Evolutionary conservation across 2,797 vertebrate genomes (phyloP), one percentile per base, ranked within the genome.

Genomic region (Thaleichthys pacificus): DNA sequence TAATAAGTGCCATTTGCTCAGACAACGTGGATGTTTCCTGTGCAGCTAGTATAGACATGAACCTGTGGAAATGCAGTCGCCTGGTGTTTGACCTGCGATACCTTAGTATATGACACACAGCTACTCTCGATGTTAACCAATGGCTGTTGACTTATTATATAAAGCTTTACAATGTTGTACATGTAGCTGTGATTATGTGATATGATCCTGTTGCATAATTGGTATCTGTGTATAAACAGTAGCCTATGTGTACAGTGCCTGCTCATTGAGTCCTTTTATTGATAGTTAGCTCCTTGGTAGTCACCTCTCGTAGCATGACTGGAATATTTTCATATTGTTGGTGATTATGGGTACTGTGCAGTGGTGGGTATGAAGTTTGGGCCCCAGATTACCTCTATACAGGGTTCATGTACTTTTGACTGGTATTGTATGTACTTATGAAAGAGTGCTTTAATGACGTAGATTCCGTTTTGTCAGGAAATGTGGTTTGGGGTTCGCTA

Each of bases 291-390:
- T 69, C 49, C 14, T 71, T 47, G 65, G 54, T 24, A 24, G 24
- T 1, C 24, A 24, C 64, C 69, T 73, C 68, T 73, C 81, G 65
- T 66, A 61, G 88, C 81, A 85, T 86, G 86, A 70, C 57, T 77
- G 60, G 74, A 61, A 69, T 17, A 54, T 5, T 72, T 82, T 7
- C 58, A 61, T 79, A 61, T 72, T 65, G 74, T 81, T 73, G 19
- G 75, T 81, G 2, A 64, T 24, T 51, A 77, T 77, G 22, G 67
- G 80, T 85, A 69, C 71, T 58, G 83, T 89, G 47, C 19, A 61
- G 77, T 81, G 32, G 61, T 68, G 75, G 0, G 2, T 60, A 49
- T 68, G 62, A 65, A 80, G 68, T 68, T 26, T 8, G n/a, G 30
- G 30, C 76, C 78, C 22, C 74, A 70, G 35, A 67, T 80, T 42